Evolutionary conservation across 2,797 vertebrate genomes (phyloP).

Genomic region (Pangasius larnaudii): DNA sequence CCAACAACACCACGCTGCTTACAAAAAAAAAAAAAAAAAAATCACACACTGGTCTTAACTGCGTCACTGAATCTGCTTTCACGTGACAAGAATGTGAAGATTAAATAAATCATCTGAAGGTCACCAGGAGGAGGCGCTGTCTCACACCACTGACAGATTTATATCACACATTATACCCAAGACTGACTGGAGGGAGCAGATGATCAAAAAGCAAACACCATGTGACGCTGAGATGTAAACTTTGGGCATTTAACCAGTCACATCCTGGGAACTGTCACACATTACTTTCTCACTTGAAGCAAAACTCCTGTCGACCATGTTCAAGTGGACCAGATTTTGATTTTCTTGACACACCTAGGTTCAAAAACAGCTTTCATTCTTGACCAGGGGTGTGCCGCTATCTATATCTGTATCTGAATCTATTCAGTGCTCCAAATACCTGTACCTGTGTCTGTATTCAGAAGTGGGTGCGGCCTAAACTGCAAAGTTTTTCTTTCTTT

Average conservation of each 20-base stretch:
- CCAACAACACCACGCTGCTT: background rate
- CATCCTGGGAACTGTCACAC: background rate
- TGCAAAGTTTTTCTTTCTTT: background rate
- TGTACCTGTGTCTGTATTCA: background rate
- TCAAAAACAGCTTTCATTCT: background rate
- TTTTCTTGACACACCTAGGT: background rate
- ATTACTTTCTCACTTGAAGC: background rate
- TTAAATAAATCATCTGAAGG: background rate
- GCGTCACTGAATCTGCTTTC: conserved; percentile 20
- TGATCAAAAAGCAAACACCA: conserved; percentile 7
- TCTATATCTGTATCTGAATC: background rate
- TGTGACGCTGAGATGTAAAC: background rate
- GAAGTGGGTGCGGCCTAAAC: background rate
- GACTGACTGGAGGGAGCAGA: background rate
- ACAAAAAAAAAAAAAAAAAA: background rate
- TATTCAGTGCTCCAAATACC: background rate
- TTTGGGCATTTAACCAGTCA: background rate
- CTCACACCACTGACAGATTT: background rate
- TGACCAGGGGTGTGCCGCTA: background rate
- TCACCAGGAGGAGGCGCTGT: conserved; percentile 1
- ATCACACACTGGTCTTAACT: conserved; percentile 13
- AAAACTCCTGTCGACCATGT: background rate
- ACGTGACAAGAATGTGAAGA: background rate
- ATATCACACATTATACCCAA: background rate
- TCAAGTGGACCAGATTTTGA: background rate